These are phyloP conservation scores for Potamilus streckersoni DNA, from an alignment of 1,140 invertebrate genomes.

Conservation along the genomic window DNA sequence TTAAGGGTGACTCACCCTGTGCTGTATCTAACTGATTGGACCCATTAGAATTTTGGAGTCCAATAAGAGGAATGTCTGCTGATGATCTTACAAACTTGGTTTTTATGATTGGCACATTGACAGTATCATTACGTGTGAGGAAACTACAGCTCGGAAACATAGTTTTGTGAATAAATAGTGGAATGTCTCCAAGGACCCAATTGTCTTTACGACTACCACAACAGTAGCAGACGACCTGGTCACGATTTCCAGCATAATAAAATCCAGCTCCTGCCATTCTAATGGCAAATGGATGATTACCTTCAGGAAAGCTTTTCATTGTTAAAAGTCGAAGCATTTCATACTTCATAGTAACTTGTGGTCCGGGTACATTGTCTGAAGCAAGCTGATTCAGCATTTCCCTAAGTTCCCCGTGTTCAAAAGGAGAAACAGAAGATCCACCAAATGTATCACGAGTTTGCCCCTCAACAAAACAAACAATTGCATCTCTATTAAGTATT, in stretches of 20 bases:
- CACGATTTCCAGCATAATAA: constrained; percentile 12
- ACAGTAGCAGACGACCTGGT: constrained; percentile 24
- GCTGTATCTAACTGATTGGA: no score
- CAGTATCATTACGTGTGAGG: constrained; percentile 5
- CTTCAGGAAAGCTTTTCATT: not conserved
- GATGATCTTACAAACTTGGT: no score
- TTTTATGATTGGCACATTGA: constrained; percentile 10
- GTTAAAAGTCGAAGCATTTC: constrained; percentile 19
- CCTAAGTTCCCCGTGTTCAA: no score
- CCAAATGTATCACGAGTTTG: no score
- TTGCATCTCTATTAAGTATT: no score
- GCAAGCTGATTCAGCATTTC: no score
- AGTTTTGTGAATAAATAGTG: constrained; percentile 6
- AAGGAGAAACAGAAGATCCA: no score
- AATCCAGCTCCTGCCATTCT: constrained; percentile 19
- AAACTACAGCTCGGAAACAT: constrained; percentile 15
- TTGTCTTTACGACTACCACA: constrained; percentile 6
- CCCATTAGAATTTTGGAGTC: no score
- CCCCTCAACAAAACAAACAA: no score
- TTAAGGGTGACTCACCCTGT: no score
- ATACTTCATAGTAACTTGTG: constrained; percentile 15
- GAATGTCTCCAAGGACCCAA: constrained; percentile 7
- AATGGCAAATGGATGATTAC: constrained; percentile 7
- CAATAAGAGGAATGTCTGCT: no score
- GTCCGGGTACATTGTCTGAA: not conserved